Evolutionary conservation across 2,888 invertebrate species (phyloP).

Genomic region (Endomychus coccineus): DNA sequence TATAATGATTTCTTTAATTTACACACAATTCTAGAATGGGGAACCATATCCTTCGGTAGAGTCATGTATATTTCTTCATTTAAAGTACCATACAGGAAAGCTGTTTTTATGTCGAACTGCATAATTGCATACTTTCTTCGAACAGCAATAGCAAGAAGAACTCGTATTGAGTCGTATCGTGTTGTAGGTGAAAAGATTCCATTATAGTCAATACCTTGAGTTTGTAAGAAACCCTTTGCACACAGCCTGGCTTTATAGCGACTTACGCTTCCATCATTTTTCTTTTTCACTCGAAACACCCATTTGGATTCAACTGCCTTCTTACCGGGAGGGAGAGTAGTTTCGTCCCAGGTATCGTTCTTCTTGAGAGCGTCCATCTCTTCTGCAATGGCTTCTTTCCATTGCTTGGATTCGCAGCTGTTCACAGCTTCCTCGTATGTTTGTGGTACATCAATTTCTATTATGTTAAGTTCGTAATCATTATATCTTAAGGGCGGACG

Average conservation of each 20-base stretch:
- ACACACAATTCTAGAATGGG: too few relatives aligned
- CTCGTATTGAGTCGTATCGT: conserved; percentile 17
- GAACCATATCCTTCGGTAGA: conserved; percentile 1
- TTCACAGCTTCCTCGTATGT: conserved; percentile 4
- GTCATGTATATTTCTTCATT: conserved; percentile 5
- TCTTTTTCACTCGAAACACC: conserved; percentile 17
- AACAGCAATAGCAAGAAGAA: conserved; percentile 15
- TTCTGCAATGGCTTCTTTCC: conserved; percentile 13
- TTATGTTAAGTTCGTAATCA: conserved; percentile 3
- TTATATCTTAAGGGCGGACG: neutral
- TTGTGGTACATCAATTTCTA: conserved; percentile 3
- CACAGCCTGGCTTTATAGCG: conserved; percentile 21
- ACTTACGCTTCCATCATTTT: conserved; percentile 9
- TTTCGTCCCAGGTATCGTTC: too few relatives aligned
- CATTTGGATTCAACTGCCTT: conserved; percentile 21
- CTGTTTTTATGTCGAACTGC: conserved; percentile 8
- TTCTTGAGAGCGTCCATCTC: too few relatives aligned
- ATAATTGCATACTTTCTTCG: conserved; percentile 4
- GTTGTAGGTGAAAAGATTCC: conserved; percentile 18
- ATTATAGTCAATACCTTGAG: conserved; percentile 16
- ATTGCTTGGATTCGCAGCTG: conserved; percentile 11
- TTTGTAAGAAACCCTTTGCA: too few relatives aligned
- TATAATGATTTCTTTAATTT: conserved; percentile 2
- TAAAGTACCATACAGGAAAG: neutral
- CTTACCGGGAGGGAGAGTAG: conserved; percentile 12